Evolutionary conservation across 2,888 invertebrate species (phyloP).

Genomic region (Dryomyza anilis): DNA sequence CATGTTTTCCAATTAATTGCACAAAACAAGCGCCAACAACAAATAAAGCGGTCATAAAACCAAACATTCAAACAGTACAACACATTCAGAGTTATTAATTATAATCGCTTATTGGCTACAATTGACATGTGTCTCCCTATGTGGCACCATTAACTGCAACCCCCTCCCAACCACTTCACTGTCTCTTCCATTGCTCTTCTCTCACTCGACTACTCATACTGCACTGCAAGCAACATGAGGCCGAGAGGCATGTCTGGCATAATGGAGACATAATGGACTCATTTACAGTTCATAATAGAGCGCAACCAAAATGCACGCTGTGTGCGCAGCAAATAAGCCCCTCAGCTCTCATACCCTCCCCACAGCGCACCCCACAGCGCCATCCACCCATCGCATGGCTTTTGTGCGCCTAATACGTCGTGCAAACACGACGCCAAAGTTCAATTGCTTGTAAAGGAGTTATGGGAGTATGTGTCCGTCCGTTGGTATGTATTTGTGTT

Average conservation of each 20-base stretch:
- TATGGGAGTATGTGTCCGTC: neutral
- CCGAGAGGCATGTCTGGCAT: neutral
- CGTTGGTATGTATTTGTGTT: constrained; percentile 16
- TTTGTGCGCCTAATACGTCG: neutral
- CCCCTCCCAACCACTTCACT: neutral
- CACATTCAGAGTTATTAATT: constrained; percentile 23
- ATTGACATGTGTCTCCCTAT: constrained; percentile 16
- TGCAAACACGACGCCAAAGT: constrained; percentile 36
- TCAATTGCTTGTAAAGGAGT: constrained; percentile 54
- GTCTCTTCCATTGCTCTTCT: neutral
- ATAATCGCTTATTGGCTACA: constrained; percentile 27
- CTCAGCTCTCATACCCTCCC: neutral
- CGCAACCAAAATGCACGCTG: constrained; percentile 28
- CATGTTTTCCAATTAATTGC: no score
- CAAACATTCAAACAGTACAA: neutral
- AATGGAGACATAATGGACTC: constrained; percentile 45
- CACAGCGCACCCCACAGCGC: neutral
- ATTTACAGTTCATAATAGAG: constrained; percentile 47
- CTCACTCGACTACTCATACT: neutral
- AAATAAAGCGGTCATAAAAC: neutral
- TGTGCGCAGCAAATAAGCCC: neutral
- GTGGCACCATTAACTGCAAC: neutral
- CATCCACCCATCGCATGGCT: neutral
- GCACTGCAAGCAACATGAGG: neutral
- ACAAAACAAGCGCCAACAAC: neutral